phyloP scores from a whole-genome alignment of 2,113 vertebrate species.

The Lipotes vexillifer region DNA sequence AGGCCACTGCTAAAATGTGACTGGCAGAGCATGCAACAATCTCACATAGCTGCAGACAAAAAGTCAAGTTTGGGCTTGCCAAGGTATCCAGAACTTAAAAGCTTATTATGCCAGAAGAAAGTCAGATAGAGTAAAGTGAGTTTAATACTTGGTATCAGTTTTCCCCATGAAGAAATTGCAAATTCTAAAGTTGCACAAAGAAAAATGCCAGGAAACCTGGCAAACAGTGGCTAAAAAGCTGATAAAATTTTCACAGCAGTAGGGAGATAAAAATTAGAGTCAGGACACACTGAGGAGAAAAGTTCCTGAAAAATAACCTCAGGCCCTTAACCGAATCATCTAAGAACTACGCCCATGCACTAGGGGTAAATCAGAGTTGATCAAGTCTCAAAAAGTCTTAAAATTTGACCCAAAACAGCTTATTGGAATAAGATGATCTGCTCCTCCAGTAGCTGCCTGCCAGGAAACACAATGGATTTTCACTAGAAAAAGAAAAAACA shows the following conservation, averaged over 20 bases:
- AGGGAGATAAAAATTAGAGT: background rate
- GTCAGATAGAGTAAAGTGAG: background rate
- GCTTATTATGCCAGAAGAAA: background rate
- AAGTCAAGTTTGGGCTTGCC: background rate
- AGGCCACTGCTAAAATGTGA: background rate
- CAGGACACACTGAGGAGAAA: background rate
- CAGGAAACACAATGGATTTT: background rate
- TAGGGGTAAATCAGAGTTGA: background rate
- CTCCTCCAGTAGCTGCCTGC: background rate
- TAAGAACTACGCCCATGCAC: background rate
- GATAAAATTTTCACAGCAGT: background rate
- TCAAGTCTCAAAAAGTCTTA: background rate
- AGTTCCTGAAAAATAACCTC: background rate
- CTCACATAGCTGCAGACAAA: background rate
- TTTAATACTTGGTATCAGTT: background rate
- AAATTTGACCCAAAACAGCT: background rate
- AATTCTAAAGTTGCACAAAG: background rate
- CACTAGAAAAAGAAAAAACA: background rate
- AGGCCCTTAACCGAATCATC: background rate
- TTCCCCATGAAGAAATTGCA: background rate
- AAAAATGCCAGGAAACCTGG: background rate
- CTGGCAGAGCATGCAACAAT: no score
- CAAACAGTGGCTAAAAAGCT: background rate
- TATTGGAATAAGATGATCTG: background rate
- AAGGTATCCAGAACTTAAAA: background rate